phyloP scores from a whole-genome alignment of 2,888 invertebrate genomes.

The Stenodema calcarata region DNA sequence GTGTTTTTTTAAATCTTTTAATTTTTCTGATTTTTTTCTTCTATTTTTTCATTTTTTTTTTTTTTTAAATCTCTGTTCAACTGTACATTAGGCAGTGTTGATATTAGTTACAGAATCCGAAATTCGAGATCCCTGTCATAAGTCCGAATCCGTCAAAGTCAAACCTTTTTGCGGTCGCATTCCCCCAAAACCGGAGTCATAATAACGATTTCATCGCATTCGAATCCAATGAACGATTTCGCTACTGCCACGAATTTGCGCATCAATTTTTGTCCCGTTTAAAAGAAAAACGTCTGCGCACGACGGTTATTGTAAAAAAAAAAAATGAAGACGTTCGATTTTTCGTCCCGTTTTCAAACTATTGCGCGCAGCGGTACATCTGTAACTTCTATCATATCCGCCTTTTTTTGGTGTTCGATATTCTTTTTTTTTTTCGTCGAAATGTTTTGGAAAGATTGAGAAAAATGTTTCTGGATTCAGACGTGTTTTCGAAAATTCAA shows the following conservation, averaged over 20 bases:
- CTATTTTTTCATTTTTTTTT: too few species aligned
- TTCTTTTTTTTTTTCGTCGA: not conserved
- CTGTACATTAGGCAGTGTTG: slow-evolving; percentile 51
- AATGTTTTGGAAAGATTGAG: not conserved
- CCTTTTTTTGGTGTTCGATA: slow-evolving; percentile 16
- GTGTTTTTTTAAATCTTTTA: not conserved
- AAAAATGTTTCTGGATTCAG: not conserved
- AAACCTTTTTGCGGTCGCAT: too few species aligned
- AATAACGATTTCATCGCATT: too few species aligned
- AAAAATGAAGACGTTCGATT: not conserved
- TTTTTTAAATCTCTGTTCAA: not conserved
- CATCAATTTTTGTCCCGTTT: too few species aligned
- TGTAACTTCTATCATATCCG: slow-evolving; percentile 54
- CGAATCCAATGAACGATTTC: too few species aligned
- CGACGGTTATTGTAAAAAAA: not conserved
- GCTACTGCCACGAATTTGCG: too few species aligned
- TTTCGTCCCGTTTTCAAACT: not conserved
- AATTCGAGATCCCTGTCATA: not conserved
- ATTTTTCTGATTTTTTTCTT: not conserved
- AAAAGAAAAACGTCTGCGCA: not conserved
- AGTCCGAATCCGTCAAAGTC: not conserved
- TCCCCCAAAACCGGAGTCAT: too few species aligned
- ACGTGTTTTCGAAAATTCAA: not conserved
- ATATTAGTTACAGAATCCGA: slow-evolving; percentile 50
- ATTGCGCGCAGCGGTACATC: slow-evolving; percentile 23